Evolutionary conservation across 2,113 vertebrate species (phyloP), one percentile per base, ranked within the genome.

Genomic region (Pituophis catenifer): DNA sequence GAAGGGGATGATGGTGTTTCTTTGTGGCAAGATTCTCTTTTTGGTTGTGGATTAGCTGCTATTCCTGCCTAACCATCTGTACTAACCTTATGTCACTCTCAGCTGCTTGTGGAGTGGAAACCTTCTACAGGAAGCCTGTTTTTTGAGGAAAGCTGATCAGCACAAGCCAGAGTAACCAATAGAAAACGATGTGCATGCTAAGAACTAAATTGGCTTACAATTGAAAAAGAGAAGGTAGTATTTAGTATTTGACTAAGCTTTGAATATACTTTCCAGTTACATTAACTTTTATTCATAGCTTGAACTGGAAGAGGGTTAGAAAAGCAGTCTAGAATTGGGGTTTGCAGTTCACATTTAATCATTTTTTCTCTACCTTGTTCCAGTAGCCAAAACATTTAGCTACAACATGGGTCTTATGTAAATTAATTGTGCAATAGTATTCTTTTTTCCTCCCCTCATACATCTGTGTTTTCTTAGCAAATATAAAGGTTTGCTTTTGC

Each of bases 1-100:
- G 88, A 33, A 58, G 54, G 21, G 55, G 33, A 33, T 24, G 26
- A 12, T 53, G 19, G 3, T 17, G 55, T 33, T 86, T 55, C 88
- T 86, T 86, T 86, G 54, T 48, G 9, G n/a, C 53, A 52, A 86
- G 44, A 12, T 52, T 86, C 19, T 86, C 86, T 92, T 54, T 44
- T 59, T 59, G 44, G 24, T 24, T 62, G 24, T 48, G 12, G 70
- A 85, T 93, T 90, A 90, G 70, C 88, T 90, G 88, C 13, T 86
- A 29, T 90, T 86, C 70, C 59, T 53, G 4, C 62, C 44, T 24
- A 38, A 55, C 87, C 88, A 90, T 93, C 29, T 86, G 88, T 59
- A 85, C 19, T 50, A 81, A 26, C 92, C 92, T 90, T 93, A 89
- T 62, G 89, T 86, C n/a, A 23, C 86, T 55, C 53, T 93, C 44